Evolutionary conservation across 2,888 invertebrate genomes (phyloP).

Genomic region (Ormyrus thymus): DNA sequence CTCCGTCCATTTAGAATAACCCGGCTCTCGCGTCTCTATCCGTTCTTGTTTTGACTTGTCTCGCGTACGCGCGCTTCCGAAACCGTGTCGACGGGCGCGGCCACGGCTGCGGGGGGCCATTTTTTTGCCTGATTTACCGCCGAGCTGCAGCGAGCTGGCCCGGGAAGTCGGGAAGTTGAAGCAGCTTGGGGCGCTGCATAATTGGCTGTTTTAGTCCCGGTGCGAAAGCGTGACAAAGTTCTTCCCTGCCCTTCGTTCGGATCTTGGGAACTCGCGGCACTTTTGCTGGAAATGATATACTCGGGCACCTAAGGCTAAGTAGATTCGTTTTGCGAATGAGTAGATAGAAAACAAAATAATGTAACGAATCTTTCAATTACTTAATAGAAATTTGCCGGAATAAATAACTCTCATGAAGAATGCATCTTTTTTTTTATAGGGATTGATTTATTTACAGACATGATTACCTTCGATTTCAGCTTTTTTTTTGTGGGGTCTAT

Average conservation of each 20-base stretch:
- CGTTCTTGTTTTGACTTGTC: slow-evolving; percentile 43
- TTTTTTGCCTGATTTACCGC: slow-evolving; percentile 22
- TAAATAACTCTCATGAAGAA: no score
- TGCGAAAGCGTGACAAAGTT: not conserved
- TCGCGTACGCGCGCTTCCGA: not conserved
- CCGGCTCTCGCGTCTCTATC: slow-evolving; percentile 15
- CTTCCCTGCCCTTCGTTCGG: slow-evolving; percentile 1
- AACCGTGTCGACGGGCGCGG: not conserved
- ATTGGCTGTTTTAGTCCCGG: slow-evolving; percentile 24
- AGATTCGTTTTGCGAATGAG: no score
- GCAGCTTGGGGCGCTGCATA: slow-evolving; percentile 19
- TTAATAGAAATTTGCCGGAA: no score
- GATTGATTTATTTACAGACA: no score
- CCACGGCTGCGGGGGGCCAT: slow-evolving; percentile 1
- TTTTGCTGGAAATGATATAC: not conserved
- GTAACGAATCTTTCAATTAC: no score
- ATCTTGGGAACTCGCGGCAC: slow-evolving; percentile 23
- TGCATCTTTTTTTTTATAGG: no score
- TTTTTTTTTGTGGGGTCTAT: no score
- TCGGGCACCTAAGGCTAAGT: no score
- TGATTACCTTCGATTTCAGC: no score
- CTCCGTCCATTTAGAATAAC: slow-evolving; percentile 31
- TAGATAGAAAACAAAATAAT: no score
- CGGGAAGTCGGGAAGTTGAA: slow-evolving; percentile 1
- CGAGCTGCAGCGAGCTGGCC: not conserved